Percentiles rank a stretch among this genome's conserved stretches.
phyloP scores from a whole-genome alignment of 2,113 vertebrate species.

The Thymallus thymallus region DNA sequence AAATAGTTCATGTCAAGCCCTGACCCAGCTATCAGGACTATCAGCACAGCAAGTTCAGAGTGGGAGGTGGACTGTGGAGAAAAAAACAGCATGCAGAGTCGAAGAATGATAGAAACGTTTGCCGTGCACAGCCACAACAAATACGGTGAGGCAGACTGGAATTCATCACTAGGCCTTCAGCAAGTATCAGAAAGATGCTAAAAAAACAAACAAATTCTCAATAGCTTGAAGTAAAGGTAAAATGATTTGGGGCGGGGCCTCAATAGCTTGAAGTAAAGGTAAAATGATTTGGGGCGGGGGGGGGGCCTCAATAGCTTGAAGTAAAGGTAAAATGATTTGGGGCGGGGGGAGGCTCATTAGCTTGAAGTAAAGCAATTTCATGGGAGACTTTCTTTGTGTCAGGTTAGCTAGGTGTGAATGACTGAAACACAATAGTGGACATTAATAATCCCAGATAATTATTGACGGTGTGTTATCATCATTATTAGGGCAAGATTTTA shows the following conservation, averaged over 20 bases:
- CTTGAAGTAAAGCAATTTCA: neutral
- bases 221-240: too few species aligned
- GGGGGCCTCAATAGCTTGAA: too few species aligned
- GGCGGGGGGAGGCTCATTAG: neutral
- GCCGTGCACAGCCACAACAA: neutral
- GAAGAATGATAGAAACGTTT: neutral
- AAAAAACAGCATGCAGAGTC: neutral
- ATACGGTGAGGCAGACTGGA: neutral
- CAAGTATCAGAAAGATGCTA: neutral
- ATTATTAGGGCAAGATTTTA: neutral
- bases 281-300: too few species aligned
- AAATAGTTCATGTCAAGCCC: too few species aligned
- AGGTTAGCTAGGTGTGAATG: neutral
- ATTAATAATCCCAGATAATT: slow-evolving; percentile 6
- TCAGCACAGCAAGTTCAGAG: neutral
- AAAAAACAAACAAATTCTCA: too few species aligned
- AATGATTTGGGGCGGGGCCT: too few species aligned
- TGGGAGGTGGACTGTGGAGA: neutral
- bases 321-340: neutral
- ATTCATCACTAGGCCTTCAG: neutral
- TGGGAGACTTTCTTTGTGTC: too few species aligned
- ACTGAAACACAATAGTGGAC: neutral
- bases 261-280: too few species aligned
- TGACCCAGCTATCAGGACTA: too few species aligned
- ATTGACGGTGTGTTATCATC: neutral